Evolutionary conservation across 2,888 invertebrate species (phyloP), one percentile per base, ranked within the genome.

Genomic region (Peribatodes rhomboidaria): DNA sequence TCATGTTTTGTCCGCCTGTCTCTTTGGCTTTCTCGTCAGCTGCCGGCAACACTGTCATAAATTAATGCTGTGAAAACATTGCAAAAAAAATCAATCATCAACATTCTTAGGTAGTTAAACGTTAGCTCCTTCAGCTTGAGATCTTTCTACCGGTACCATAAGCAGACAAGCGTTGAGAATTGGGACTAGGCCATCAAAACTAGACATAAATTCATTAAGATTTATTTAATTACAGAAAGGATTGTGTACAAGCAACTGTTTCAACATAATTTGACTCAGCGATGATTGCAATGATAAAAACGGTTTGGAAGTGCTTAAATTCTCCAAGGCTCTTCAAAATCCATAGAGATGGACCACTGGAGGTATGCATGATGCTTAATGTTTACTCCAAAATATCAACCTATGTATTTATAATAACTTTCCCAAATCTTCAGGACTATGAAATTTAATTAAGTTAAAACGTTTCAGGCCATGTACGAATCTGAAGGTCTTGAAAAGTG

Each of bases 291-390:
- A 81, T 86, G 53, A 83, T 95, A 76, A 94, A 90, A 82, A 84
- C 93, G 68, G 79, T 95, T 69, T 94, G 94, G 94, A 94, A 94
- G 77, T 97, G 95, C 81, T 88, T 96, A 73, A 95, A 96, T 80
- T 94, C 96, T 8, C 97, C 97, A 13, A 94, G 95, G 76, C 89
- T 97, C 35, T 95, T 94, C 74, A 96, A 96, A 92, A 94, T 96
- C 73, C 96, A 97, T 80, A 94, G 94, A 68, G 93, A 95, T 85
- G 94, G 94, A 52, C 86, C 94, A n/a, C 79, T 91, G 44, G 94
- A 95, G 82, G 85, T 85, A 77, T 78, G 82, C 9, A 50, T 42
- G 6, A 20, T 1, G 22, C 4, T 1, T 13, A 10, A 20, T 46
- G n/a, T 41, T 1, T 1, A 4, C 22, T 41, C 7, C 3, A 14